Evolutionary conservation across 1,140 invertebrate species (phyloP), one percentile per base, ranked within the genome.

Genomic region (Calycopis cecrops): DNA sequence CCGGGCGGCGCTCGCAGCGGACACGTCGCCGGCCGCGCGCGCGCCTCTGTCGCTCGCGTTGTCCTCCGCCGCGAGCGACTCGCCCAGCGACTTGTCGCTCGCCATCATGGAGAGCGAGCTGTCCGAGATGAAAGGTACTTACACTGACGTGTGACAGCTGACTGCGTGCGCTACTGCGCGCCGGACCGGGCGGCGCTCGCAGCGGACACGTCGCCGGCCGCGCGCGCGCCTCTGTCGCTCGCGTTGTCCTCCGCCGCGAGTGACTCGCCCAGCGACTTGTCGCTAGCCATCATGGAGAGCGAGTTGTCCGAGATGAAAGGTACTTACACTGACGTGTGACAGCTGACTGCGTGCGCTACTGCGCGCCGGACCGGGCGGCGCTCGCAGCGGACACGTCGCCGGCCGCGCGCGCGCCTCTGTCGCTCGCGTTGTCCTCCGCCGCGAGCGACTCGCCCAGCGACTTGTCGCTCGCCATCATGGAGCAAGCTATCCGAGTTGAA

Each of bases 11-110:
- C 33, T 69, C 17, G 60, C 56, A 14, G 60, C 21, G 21, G 51
- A 21, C 48, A 52, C 16, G 54, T 55, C 33, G 48, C 55, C 14
- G 62, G 62, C 48, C 55, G 59, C 48, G 53, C 59, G 9, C 49
- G 62, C 57, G n/a, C 75, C 72, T 1, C 97, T 98, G 73, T 97
- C 96, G 97, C 98, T 98, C 74, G 97, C 57, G 10, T 73, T 71
- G 4, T 44, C 97, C 98, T 74, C 97, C 96, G 97, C 98, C 87
- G 96, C 95, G 48, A 98, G 96, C n/a, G 97, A 98, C 70, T 97
- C 96, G 82, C 96, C 97, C 78, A 96, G 94, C 73, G 92, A 94
- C 69, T 90, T 93, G 49, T 94, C 93, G 14, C 88, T 94, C 57
- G 92, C 92, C 87, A 85, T 92, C 73, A 92, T 93, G 91, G 92